Percentiles rank a stretch among this genome's conserved stretches.
These are phyloP conservation scores for Pampusana beccarii DNA, from an alignment of 2,113 vertebrate species.

Conservation along the genomic window DNA sequence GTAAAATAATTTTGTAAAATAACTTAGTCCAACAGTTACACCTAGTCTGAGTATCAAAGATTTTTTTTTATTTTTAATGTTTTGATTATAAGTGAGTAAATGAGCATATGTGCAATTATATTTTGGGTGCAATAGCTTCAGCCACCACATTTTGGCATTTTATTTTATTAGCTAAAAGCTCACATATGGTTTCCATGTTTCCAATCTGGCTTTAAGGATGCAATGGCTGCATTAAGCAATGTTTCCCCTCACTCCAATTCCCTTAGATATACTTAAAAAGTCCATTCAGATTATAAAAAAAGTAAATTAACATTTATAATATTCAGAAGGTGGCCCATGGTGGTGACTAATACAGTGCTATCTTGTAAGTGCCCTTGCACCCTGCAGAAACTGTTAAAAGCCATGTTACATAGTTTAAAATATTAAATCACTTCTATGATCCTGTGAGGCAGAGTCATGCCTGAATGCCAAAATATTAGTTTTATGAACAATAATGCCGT, in stretches of 20 bases:
- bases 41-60: constrained; percentile 73
- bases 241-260: constrained; percentile 65
- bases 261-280: constrained; percentile 64
- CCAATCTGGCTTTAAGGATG: constrained; percentile 75
- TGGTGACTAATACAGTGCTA: constrained; percentile 59
- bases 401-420: constrained; percentile 38
- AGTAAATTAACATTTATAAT: constrained; percentile 68
- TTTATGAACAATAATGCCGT: not conserved
- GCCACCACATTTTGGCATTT: constrained; percentile 78
- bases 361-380: constrained; percentile 50
- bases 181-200: constrained; percentile 85
- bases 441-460: constrained; percentile 21
- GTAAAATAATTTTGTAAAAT: constrained; percentile 76
- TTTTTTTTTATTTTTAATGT: constrained; percentile 67
- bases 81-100: constrained; percentile 81
- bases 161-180: constrained; percentile 80
- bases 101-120: constrained; percentile 81
- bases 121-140: constrained; percentile 78
- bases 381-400: constrained; percentile 62
- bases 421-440: constrained; percentile 50
- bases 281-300: constrained; percentile 68
- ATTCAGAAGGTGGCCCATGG: constrained; percentile 60
- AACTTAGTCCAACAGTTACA: constrained; percentile 73
- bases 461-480: constrained; percentile 18
- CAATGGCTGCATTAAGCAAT: constrained; percentile 72